Evolutionary conservation across 2,888 invertebrate genomes (phyloP).

Genomic region (Escarpia spicata): DNA sequence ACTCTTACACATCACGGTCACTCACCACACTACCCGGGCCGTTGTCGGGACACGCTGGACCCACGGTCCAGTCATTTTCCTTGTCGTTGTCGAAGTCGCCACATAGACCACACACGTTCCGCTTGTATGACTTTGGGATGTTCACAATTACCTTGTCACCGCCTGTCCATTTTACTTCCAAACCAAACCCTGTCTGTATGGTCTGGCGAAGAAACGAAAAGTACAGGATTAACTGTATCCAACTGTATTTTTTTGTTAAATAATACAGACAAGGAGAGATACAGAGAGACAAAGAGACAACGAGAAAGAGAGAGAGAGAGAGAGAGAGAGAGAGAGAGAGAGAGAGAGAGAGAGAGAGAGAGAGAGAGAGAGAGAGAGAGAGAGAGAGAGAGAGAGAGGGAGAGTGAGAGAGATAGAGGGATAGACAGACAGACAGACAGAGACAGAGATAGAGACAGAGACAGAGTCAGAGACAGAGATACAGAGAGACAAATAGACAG

Average conservation of each 20-base stretch:
- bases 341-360: too few relatives aligned
- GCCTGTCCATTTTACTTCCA: slow-evolving; percentile 90
- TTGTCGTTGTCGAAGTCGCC: slow-evolving; percentile 90
- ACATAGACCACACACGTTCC: slow-evolving; percentile 86
- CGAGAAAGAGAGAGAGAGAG: too few relatives aligned
- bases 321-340: too few relatives aligned
- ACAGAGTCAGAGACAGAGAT: too few relatives aligned
- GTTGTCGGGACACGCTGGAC: slow-evolving; percentile 45
- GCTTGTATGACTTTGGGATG: slow-evolving; percentile 78
- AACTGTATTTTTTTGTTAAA: neutral
- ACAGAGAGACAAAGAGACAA: too few relatives aligned
- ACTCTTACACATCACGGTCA: neutral
- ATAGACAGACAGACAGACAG: too few relatives aligned
- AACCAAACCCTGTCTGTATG: slow-evolving; percentile 67
- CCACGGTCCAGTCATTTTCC: slow-evolving; percentile 76
- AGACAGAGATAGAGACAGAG: too few relatives aligned
- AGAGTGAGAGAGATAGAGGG: too few relatives aligned
- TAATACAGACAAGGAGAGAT: too few relatives aligned
- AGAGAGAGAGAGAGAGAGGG: too few relatives aligned
- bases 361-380: too few relatives aligned
- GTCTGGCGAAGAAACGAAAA: neutral
- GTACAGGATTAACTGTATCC: neutral
- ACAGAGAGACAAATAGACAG: too few relatives aligned
- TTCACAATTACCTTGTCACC: slow-evolving; percentile 84
- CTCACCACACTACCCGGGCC: slow-evolving; percentile 34